A percentile compares a stretch with the other conserved stretches of the same genome.
phyloP scores from a whole-genome alignment of 1,140 invertebrate species.

The Eumeta japonica region DNA sequence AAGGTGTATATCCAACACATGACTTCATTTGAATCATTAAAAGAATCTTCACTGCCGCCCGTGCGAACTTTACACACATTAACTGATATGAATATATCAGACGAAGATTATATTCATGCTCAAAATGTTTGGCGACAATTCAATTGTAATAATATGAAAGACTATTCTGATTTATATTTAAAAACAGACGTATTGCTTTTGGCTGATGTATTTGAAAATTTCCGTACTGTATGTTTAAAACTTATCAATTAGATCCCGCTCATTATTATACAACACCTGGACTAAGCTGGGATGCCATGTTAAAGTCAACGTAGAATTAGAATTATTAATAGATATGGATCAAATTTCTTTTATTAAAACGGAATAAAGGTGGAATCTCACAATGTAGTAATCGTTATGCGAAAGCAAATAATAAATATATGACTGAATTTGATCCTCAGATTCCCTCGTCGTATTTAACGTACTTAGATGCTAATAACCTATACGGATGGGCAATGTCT shows the following conservation, averaged over 20 bases:
- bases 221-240: constrained; percentile 24
- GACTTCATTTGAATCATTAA: constrained; percentile 3
- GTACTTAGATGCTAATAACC: constrained; percentile 59
- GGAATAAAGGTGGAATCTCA: constrained; percentile 34
- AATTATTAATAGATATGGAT: constrained; percentile 43
- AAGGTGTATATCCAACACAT: constrained; percentile 16
- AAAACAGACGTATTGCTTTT: constrained; percentile 46
- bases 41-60: constrained; percentile 3
- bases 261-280: constrained; percentile 35
- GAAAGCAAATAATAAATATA: constrained; percentile 34
- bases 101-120: constrained; percentile 12
- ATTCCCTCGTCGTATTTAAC: constrained; percentile 29
- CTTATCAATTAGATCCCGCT: constrained; percentile 31
- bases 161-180: constrained; percentile 18
- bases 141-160: constrained; percentile 6
- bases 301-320: constrained; percentile 29
- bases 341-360: constrained; percentile 33
- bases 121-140: constrained; percentile 12
- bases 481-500: constrained; percentile 57
- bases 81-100: constrained; percentile 4
- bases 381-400: constrained; percentile 29
- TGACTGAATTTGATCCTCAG: constrained; percentile 11
- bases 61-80: constrained; percentile 5
- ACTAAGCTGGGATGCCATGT: constrained; percentile 31
- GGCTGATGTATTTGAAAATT: constrained; percentile 47